Conservation (phyloP, 2,113 vertebrate genomes). For the Psophia crepitans region DNA sequence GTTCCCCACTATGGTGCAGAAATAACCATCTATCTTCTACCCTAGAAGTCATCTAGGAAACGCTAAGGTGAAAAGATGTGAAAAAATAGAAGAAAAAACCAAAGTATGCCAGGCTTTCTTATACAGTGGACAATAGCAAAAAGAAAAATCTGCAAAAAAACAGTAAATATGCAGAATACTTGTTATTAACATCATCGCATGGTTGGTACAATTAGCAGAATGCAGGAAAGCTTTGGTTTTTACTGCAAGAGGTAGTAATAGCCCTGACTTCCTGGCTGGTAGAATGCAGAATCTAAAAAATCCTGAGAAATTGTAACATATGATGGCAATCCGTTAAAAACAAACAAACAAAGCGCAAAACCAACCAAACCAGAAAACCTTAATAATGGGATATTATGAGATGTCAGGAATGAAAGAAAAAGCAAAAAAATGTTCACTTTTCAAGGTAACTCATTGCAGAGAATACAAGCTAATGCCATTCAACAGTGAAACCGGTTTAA, state of each 20-base stretch:
- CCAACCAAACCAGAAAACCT: neutral
- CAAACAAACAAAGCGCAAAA: neutral
- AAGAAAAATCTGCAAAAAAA: neutral
- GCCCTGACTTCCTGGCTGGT: neutral
- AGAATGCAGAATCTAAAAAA: neutral
- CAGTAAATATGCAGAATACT: neutral
- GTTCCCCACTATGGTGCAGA: neutral
- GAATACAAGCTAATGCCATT: neutral
- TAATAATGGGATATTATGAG: neutral
- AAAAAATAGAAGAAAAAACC: neutral
- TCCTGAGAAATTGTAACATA: neutral
- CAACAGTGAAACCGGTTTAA: neutral
- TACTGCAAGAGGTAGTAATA: neutral
- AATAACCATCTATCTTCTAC: neutral
- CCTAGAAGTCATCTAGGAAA: neutral
- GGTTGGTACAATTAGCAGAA: neutral
- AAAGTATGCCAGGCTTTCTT: neutral
- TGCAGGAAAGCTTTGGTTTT: neutral
- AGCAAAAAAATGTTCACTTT: neutral
- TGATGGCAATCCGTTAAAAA: neutral
- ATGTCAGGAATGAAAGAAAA: neutral
- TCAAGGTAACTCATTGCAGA: neutral
- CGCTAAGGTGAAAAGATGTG: neutral
- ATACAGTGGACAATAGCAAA: neutral
- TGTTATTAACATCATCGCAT: neutral